Evolutionary conservation across 1,140 invertebrate species (phyloP).

Genomic region (Hyposmocoma kahamanoa): DNA sequence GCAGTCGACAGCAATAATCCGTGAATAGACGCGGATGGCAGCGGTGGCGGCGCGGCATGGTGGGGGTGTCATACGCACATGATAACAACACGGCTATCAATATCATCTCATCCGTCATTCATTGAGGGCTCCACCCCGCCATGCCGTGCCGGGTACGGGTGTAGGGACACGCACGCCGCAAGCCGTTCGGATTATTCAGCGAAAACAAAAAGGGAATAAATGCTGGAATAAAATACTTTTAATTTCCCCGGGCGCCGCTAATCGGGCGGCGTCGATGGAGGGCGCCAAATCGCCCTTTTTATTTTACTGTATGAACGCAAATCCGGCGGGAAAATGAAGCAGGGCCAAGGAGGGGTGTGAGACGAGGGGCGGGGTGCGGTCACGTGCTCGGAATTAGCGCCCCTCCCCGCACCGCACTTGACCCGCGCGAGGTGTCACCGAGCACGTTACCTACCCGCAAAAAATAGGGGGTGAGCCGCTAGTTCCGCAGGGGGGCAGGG

Average conservation of each 20-base stretch:
- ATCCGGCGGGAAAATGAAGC: conserved; percentile 62
- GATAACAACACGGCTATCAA: conserved; percentile 5
- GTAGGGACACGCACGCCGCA: conserved; percentile 23
- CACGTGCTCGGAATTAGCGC: conserved; percentile 61
- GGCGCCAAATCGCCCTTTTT: conserved; percentile 70
- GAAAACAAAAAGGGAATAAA: conserved; percentile 69
- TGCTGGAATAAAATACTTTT: conserved; percentile 71
- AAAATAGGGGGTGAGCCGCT: conserved; percentile 42
- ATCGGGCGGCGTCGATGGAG: conserved; percentile 63
- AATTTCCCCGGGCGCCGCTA: conserved; percentile 71
- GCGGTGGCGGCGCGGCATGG: too few species aligned
- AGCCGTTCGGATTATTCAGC: conserved; percentile 47
- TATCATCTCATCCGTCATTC: conserved; percentile 19
- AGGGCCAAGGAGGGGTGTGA: conserved; percentile 15
- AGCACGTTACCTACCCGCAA: conserved; percentile 58
- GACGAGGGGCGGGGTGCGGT: conserved; percentile 33
- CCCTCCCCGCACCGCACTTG: conserved; percentile 46
- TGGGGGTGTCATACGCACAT: too few species aligned
- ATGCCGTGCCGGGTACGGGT: conserved; percentile 19
- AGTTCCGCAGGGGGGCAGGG: conserved; percentile 22
- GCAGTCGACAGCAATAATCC: not conserved
- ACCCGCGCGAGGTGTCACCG: conserved; percentile 60
- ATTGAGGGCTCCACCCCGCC: too few species aligned
- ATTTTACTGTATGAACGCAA: conserved; percentile 70
- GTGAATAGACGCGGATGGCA: not conserved